Evolutionary conservation across 1,140 invertebrate genomes (phyloP).

Genomic region (Lordiphosa clarofinis): DNA sequence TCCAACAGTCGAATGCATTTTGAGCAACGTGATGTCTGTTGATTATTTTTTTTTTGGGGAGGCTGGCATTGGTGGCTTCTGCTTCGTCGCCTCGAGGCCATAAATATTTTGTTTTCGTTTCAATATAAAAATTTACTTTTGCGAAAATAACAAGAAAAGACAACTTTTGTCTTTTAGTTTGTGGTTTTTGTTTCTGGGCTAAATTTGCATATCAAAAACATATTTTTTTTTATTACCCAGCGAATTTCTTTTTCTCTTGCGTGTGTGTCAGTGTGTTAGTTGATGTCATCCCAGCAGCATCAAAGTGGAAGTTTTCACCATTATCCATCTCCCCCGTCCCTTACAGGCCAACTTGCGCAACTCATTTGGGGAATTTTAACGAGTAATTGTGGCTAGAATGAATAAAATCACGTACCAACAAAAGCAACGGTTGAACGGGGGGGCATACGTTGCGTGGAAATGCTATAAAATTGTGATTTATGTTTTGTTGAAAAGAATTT

Average conservation of each 20-base stretch:
- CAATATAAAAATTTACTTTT: constrained; percentile 38
- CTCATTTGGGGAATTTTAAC: constrained; percentile 38
- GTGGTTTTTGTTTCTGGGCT: constrained; percentile 15
- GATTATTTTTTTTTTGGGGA: constrained; percentile 13
- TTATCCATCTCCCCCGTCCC: too few species aligned
- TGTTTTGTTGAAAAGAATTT: constrained; percentile 30
- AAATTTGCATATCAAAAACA: constrained; percentile 62
- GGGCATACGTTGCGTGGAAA: constrained; percentile 32
- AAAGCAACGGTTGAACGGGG: constrained; percentile 18
- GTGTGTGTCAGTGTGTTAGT: background rate
- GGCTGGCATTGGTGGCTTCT: constrained; percentile 28
- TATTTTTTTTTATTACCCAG: constrained; percentile 26
- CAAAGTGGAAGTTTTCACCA: background rate
- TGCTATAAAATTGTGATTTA: constrained; percentile 59
- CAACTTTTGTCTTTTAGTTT: background rate
- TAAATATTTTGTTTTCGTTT: constrained; percentile 64
- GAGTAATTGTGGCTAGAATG: constrained; percentile 25
- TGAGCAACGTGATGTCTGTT: constrained; percentile 22
- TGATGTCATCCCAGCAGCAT: constrained; percentile 26
- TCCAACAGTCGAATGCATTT: constrained; percentile 16
- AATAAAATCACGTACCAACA: constrained; percentile 47
- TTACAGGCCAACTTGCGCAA: constrained; percentile 37
- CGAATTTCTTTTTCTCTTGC: constrained; percentile 16
- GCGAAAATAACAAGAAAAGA: constrained; percentile 9
- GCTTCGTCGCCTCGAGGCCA: constrained; percentile 61